Conservation (phyloP, 1,140 invertebrate species). For the Gyrodactylus bullatarudis region DNA sequence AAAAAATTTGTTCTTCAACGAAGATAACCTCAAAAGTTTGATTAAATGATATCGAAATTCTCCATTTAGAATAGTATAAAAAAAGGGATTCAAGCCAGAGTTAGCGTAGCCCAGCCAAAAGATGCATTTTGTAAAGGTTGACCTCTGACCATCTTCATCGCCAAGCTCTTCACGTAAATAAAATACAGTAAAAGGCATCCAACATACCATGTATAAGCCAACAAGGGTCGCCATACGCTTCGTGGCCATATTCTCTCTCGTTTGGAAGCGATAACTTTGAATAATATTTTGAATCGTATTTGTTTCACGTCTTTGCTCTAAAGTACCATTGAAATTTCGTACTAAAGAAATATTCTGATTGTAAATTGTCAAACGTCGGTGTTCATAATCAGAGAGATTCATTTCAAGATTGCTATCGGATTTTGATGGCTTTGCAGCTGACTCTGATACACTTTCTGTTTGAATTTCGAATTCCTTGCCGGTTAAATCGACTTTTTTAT, state of each 20-base stretch:
- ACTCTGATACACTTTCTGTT: neutral
- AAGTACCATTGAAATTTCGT: neutral
- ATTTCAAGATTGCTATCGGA: too few species aligned
- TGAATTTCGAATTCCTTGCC: too few species aligned
- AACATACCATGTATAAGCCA: constrained; percentile 1
- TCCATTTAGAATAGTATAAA: constrained; percentile 5
- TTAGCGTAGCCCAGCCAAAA: constrained; percentile 6
- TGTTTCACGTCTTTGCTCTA: neutral
- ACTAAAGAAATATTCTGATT: neutral
- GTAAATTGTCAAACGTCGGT: neutral
- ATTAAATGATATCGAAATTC: constrained; percentile 3
- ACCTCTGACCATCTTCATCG: neutral
- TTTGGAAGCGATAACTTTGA: neutral
- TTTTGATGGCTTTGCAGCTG: neutral
- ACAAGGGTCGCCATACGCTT: constrained; percentile 2
- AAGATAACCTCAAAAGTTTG: neutral
- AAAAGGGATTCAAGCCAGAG: constrained; percentile 1
- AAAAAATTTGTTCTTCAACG: too few species aligned
- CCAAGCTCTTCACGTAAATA: constrained; percentile 1
- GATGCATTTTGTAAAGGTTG: neutral
- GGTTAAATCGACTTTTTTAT: too few species aligned
- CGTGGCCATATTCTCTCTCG: constrained; percentile 2
- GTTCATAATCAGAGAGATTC: too few species aligned
- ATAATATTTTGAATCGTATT: neutral
- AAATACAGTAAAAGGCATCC: constrained; percentile 7